Evolutionary conservation across 2,888 invertebrate species (phyloP).

Genomic region (Spatulosminthurus flaviceps): DNA sequence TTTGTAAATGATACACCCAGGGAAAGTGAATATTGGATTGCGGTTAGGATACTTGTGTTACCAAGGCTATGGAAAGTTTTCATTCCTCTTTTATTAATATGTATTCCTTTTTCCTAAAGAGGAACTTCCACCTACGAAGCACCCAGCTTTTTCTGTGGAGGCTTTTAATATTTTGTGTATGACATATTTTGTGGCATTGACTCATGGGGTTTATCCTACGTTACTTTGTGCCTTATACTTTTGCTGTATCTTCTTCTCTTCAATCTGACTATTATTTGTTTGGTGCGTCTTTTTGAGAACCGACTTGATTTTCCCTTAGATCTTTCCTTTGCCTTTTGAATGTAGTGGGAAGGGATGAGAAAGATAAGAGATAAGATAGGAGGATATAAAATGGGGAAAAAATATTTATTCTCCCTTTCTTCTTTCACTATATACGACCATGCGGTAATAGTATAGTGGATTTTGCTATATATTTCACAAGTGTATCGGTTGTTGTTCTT

Average conservation of each 20-base stretch:
- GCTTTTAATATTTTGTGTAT: not conserved
- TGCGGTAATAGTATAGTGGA: no score
- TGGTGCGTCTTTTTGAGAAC: no score
- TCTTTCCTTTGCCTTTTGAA: not conserved
- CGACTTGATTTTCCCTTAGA: no score
- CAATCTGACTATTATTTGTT: no score
- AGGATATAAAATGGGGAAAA: slow-evolving; percentile 2
- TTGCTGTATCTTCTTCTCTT: not conserved
- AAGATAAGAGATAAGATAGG: not conserved
- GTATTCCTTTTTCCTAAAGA: not conserved
- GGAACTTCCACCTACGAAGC: not conserved
- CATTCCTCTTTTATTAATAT: not conserved
- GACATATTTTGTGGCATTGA: not conserved
- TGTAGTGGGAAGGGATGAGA: not conserved
- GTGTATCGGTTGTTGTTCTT: no score
- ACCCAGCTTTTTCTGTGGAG: not conserved
- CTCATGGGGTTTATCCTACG: no score
- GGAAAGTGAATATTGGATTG: not conserved
- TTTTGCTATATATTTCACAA: no score
- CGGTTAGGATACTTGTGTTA: not conserved
- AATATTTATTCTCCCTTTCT: no score
- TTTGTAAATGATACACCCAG: not conserved
- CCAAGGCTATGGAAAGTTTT: slow-evolving; percentile 1
- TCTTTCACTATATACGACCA: no score
- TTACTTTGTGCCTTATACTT: slow-evolving; percentile 5